A percentile compares a stretch with the other conserved stretches of the same genome.
These are phyloP conservation scores for Salarias fasciatus DNA, from an alignment of 2,797 vertebrate genomes.

Conservation along the genomic window DNA sequence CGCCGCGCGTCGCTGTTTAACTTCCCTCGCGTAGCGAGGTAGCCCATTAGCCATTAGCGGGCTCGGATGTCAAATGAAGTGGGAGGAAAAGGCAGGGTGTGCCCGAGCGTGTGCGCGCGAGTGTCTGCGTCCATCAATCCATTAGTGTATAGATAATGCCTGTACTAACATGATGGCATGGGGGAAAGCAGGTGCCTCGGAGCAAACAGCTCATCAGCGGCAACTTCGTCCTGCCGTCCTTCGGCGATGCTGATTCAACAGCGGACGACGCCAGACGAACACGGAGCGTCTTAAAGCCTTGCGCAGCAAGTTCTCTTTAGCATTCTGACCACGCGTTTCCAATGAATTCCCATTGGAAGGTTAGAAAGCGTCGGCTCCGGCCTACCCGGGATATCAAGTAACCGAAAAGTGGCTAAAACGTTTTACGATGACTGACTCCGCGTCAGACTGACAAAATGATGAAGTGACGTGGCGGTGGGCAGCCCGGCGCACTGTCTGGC, in stretches of 20 bases:
- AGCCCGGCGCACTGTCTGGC: slow-evolving; percentile 5
- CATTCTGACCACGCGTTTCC: slow-evolving; percentile 5
- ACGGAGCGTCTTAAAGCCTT: slow-evolving; percentile 2
- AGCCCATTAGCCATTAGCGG: slow-evolving; percentile 66
- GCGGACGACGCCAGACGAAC: background rate
- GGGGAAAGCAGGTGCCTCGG: slow-evolving; percentile 35
- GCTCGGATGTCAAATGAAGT: slow-evolving; percentile 53
- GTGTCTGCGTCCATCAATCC: slow-evolving; percentile 48
- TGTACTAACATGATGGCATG: slow-evolving; percentile 32
- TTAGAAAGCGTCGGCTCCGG: background rate
- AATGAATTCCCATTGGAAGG: slow-evolving; percentile 21
- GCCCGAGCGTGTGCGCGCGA: slow-evolving; percentile 23
- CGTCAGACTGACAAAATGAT: slow-evolving; percentile 26
- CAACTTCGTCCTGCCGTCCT: too few species aligned
- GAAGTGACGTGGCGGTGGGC: slow-evolving; percentile 23
- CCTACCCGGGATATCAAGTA: background rate
- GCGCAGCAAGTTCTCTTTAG: background rate
- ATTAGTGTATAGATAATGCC: slow-evolving; percentile 47
- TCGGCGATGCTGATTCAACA: slow-evolving; percentile 6
- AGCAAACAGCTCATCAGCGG: too few species aligned
- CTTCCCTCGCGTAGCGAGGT: slow-evolving; percentile 44
- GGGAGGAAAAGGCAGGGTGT: slow-evolving; percentile 39
- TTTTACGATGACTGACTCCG: slow-evolving; percentile 24
- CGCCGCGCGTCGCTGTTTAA: slow-evolving; percentile 53
- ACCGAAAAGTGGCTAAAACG: slow-evolving; percentile 38